Conservation (phyloP, 1,140 invertebrate species). For the Phocides pigmalion region DNA sequence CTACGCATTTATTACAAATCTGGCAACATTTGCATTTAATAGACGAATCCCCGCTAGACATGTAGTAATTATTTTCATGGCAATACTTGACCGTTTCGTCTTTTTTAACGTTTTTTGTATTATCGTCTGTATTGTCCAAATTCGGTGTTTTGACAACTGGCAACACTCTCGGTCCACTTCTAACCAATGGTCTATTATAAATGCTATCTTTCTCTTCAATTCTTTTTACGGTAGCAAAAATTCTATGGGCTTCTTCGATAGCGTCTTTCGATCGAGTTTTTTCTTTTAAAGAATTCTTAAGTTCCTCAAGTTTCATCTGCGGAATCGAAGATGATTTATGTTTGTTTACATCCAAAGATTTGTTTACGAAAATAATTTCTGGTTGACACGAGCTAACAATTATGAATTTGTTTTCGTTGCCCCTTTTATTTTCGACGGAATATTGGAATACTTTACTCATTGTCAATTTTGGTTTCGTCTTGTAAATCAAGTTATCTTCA, state of each 20-base stretch:
- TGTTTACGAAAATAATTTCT: conserved; percentile 28
- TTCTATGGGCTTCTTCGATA: conserved; percentile 72
- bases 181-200: conserved; percentile 56
- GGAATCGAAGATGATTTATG: conserved; percentile 74
- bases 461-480: conserved; percentile 42
- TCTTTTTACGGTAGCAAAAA: conserved; percentile 67
- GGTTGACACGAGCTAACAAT: conserved; percentile 54
- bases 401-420: conserved; percentile 46
- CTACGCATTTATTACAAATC: conserved; percentile 20
- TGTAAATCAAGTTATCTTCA: conserved; percentile 29
- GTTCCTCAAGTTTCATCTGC: conserved; percentile 73
- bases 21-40: conserved; percentile 44
- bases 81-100: conserved; percentile 46
- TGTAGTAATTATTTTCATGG: conserved; percentile 48
- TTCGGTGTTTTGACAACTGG: conserved; percentile 66
- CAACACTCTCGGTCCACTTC: conserved; percentile 65
- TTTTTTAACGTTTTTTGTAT: conserved; percentile 8
- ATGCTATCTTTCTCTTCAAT: conserved; percentile 33
- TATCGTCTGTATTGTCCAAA: conserved; percentile 3
- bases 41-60: conserved; percentile 66
- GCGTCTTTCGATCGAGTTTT: conserved; percentile 68
- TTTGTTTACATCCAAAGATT: conserved; percentile 53
- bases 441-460: conserved; percentile 52
- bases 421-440: conserved; percentile 49
- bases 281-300: conserved; percentile 64